Evolutionary conservation across 2,888 invertebrate genomes (phyloP), one percentile per base, ranked within the genome.

Genomic region (Glyphotaelius pellucidus): DNA sequence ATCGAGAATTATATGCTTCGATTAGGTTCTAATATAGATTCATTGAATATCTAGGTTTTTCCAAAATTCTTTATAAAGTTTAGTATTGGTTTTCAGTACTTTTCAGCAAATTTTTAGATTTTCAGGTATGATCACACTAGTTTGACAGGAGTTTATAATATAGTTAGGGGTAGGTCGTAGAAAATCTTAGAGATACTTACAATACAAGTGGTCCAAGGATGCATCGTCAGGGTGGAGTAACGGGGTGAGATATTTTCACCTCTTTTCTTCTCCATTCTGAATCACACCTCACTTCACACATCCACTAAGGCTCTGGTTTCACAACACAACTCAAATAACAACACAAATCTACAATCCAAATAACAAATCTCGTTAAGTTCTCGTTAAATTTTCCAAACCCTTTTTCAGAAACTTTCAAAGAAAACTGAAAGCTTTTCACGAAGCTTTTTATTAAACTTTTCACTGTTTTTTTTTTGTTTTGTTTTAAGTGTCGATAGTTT

Each of bases 261-360:
- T 88, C 86, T 90, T 90, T 90, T 92, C 52, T 67, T 67, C 81
- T 86, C 90, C 92, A 92, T 92, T 90, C 86, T 86, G 67, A 25
- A 67, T 30, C 42, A 42, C 86, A 86, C 86, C 42, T 38, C 86
- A 86, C 86, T 42, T n/a, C 47, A 86, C 86, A 86, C 86, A 86
- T 86, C 86, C 86, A 42, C 86, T 47, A n/a, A 35, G 4, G 38
- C 38, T 83, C 83, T 25, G 83, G 35, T 83, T 83, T 9, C 86
- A 86, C 86, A 9, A n/a, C 86, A 42, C 86, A 35, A 86, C 86
- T 42, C 25, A 86, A 86, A 86, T 86, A 86, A 42, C 86, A 86
- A 31, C 12, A 35, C 35, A 84, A 38, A 14, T 35, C 15, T 19
- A 9, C 19, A 11, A 84, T 84, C 25, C 30, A n/a, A 42, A 42